Base-by-base conservation (phyloP, 2,797 vertebrate genomes). In the Crocodylus rhombifer region DNA sequence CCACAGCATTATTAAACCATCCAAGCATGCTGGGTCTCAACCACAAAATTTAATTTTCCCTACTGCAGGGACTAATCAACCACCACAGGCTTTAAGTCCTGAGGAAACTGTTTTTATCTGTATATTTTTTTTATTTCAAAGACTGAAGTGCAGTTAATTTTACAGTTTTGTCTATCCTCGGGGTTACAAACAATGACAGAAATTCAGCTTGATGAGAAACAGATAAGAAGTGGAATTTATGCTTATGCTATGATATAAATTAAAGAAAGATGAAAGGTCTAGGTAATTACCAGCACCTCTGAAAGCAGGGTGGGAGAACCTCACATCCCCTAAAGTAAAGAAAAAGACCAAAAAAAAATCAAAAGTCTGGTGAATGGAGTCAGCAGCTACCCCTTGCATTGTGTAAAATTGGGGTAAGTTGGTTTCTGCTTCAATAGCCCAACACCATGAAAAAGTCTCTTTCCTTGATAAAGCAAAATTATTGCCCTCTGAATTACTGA, bases 1-100 rank as follows among this genome's bases (percentile, higher is more conserved):
- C 99, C 99, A 99, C 97, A 82, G 95, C 97, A 98, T 99, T 99
- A 99, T 99, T 99, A 99, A 99, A 99, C 98, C 98, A 98, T 98
- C 98, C 98, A 98, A 98, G 98, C 98, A 98, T 96, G 98, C 98
- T 98, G 98, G 96, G 97, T 98, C 98, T 98, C 98, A 98, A 98
- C 98, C 97, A 98, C 97, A 97, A 98, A 97, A 98, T 98, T 98
- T 98, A 98, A 98, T 98, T 98, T 98, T 98, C 97, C 94, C 90
- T 98, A 95, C 98, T 98, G 91, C 97, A 97, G 97, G 97, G 97
- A 97, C 97, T 98, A 98, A 98, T 98, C 98, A 98, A 97, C 97
- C 95, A 97, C 97, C 74, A 97, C 91, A 97, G 97, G 96, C 96
- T 98, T 93, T 95, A 97, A 97, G 92, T 97, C 97, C 95, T 95